Evolutionary conservation across 2,113 vertebrate genomes (phyloP).

Genomic region (Mus spicilegus): DNA sequence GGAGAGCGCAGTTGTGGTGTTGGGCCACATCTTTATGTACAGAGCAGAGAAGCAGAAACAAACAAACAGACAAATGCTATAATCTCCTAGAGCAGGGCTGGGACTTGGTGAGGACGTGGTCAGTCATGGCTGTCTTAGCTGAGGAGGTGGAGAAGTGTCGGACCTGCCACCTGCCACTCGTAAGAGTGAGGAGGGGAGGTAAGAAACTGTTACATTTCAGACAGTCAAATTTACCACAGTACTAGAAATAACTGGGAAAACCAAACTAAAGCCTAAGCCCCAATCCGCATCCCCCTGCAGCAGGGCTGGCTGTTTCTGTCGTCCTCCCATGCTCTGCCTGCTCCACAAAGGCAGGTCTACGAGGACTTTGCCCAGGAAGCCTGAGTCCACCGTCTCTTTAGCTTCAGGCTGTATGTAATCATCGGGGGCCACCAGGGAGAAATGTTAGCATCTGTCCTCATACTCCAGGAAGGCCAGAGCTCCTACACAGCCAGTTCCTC

Average conservation of each 20-base stretch:
- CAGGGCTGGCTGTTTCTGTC: background rate
- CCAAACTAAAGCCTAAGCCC: background rate
- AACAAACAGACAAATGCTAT: background rate
- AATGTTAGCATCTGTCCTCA: background rate
- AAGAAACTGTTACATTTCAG: slow-evolving; percentile 5
- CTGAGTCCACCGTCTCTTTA: background rate
- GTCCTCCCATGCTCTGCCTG: background rate
- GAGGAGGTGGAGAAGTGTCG: background rate
- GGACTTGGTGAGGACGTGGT: background rate
- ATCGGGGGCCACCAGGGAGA: background rate
- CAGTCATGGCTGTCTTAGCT: background rate
- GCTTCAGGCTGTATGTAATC: background rate
- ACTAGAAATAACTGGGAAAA: background rate
- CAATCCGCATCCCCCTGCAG: background rate
- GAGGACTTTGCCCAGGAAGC: fast-evolving
- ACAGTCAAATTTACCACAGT: background rate
- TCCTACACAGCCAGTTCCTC: background rate
- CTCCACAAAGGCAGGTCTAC: fast-evolving
- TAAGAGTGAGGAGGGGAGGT: background rate
- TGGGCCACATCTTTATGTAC: background rate
- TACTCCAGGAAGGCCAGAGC: background rate
- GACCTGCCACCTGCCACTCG: background rate
- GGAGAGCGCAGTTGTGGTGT: background rate
- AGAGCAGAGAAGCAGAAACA: background rate
- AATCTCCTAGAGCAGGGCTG: background rate